phyloP scores from a whole-genome alignment of 2,797 vertebrate species.

The Phrynocephalus vlangalii region DNA sequence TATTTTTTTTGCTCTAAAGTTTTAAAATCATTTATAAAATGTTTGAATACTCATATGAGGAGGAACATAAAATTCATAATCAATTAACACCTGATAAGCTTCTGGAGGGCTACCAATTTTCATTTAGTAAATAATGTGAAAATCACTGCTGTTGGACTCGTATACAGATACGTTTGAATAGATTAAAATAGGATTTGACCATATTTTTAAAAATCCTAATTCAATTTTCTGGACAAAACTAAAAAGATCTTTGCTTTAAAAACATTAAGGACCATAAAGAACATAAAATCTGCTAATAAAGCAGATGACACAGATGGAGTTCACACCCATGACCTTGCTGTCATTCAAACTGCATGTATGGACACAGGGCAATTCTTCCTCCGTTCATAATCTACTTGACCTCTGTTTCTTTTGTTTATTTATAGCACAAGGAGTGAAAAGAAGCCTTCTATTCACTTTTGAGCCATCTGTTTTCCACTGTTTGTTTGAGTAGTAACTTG shows the following conservation, averaged over 20 bases:
- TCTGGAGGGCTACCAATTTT: neutral
- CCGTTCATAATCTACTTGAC: constrained; percentile 34
- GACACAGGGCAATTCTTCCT: constrained; percentile 9
- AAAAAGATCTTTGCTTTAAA: neutral
- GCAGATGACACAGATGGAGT: constrained; percentile 10
- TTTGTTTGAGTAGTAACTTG: constrained; percentile 56
- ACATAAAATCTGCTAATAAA: constrained; percentile 12
- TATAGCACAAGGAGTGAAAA: constrained; percentile 37
- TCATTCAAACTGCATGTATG: constrained; percentile 27
- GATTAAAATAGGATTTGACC: neutral
- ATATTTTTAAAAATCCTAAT: no score
- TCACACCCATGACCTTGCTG: constrained; percentile 25
- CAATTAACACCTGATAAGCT: neutral
- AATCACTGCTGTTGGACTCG: neutral
- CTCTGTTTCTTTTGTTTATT: constrained; percentile 41
- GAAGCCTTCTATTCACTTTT: constrained; percentile 29
- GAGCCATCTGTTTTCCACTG: constrained; percentile 56
- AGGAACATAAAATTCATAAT: neutral
- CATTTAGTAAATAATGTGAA: neutral
- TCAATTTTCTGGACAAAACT: neutral
- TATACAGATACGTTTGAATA: neutral
- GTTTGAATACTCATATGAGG: neutral
- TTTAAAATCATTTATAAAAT: no score
- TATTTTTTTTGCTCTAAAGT: no score
- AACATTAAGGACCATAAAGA: neutral